These are phyloP conservation scores for Ramphastos sulfuratus DNA, from an alignment of 2,113 vertebrate genomes.

Conservation along the genomic window DNA sequence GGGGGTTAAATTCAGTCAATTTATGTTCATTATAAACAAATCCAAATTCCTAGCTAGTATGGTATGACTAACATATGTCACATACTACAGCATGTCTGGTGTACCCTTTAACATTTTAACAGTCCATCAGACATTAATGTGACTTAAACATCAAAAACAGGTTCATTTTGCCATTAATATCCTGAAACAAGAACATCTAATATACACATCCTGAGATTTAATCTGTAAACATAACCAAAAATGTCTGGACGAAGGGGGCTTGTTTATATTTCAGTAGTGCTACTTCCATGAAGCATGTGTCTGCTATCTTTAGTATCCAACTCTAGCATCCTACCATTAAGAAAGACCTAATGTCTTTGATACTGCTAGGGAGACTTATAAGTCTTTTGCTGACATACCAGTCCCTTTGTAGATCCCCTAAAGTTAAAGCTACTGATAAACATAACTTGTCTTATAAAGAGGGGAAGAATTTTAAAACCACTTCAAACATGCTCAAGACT, in stretches of 20 bases:
- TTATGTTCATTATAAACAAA: conserved; percentile 75
- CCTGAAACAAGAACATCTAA: conserved; percentile 75
- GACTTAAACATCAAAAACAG: conserved; percentile 77
- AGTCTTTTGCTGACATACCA: conserved; percentile 70
- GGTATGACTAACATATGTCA: conserved; percentile 66
- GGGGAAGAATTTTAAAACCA: conserved; percentile 67
- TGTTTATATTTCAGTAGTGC: conserved; percentile 77
- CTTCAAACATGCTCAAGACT: conserved; percentile 56
- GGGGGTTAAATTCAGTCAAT: conserved; percentile 69
- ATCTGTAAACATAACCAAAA: conserved; percentile 80
- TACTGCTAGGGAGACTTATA: conserved; percentile 42
- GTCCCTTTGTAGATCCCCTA: conserved; percentile 67
- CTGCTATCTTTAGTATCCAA: conserved; percentile 66
- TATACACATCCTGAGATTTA: conserved; percentile 84
- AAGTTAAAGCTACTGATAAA: conserved; percentile 66
- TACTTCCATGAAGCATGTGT: conserved; percentile 71
- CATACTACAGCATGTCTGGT: conserved; percentile 60
- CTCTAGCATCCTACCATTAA: conserved; percentile 47
- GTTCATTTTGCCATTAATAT: conserved; percentile 80
- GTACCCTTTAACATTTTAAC: conserved; percentile 76
- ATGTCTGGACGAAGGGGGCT: conserved; percentile 70
- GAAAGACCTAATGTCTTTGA: conserved; percentile 40
- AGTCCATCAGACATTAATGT: conserved; percentile 81
- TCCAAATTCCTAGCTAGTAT: conserved; percentile 70
- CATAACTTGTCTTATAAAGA: conserved; percentile 52